Evolutionary conservation across 1,140 invertebrate species (phyloP).

Genomic region (Mesaphorura yosii): DNA sequence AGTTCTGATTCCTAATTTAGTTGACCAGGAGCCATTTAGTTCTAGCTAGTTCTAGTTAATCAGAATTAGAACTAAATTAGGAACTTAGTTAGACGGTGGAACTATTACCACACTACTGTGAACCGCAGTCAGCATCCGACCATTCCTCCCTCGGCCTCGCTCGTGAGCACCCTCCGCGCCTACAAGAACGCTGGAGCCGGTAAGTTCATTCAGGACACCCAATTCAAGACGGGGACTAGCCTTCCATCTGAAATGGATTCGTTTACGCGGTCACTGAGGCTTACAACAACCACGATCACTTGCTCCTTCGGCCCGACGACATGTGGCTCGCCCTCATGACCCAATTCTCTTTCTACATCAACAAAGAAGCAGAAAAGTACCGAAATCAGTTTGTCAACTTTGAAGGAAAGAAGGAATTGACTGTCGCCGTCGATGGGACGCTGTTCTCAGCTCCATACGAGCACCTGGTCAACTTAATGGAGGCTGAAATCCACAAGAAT

Average conservation of each 20-base stretch:
- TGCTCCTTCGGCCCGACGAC: slow-evolving; percentile 19
- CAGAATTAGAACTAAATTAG: not conserved
- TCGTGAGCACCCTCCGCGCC: too few relatives aligned
- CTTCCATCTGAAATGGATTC: slow-evolving; percentile 11
- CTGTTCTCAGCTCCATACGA: not conserved
- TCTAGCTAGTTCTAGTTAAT: not conserved
- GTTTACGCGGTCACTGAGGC: slow-evolving; percentile 6
- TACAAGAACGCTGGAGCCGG: too few relatives aligned
- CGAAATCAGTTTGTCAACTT: slow-evolving; percentile 19
- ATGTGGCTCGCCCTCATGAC: slow-evolving; percentile 18
- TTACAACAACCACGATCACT: slow-evolving; percentile 14
- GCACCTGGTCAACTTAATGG: not conserved
- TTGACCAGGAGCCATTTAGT: too few relatives aligned
- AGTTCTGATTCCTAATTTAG: not conserved
- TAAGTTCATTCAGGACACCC: too few relatives aligned
- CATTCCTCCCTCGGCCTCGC: too few relatives aligned
- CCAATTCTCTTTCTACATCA: slow-evolving; percentile 21
- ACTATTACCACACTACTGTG: not conserved
- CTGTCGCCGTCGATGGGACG: not conserved
- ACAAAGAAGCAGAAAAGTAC: slow-evolving; percentile 15
- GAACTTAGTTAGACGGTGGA: not conserved
- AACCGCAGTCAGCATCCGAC: too few relatives aligned
- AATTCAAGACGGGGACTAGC: too few relatives aligned
- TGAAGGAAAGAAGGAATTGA: slow-evolving; percentile 19
- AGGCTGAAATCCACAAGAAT: slow-evolving; percentile 6